Evolutionary conservation across 2,797 vertebrate genomes (phyloP).

Genomic region (Micromesistius poutassou): DNA sequence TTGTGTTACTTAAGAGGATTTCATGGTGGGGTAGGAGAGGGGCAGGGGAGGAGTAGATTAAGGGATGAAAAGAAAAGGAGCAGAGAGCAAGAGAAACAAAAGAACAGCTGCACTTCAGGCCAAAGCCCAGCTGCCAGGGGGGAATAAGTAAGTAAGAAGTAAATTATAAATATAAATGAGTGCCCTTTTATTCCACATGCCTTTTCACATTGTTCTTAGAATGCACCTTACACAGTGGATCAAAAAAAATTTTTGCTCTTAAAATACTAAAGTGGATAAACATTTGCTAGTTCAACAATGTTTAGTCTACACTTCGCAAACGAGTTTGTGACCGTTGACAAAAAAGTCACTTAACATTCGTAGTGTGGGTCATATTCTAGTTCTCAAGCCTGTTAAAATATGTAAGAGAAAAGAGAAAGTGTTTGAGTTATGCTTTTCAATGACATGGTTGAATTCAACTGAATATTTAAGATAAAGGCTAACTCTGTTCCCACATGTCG

Average conservation of each 20-base stretch:
- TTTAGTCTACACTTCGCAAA: too few relatives aligned
- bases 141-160: slow-evolving; percentile 6
- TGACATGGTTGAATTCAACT: background rate
- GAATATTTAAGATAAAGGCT: background rate
- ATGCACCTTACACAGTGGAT: too few relatives aligned
- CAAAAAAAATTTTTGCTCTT: too few relatives aligned
- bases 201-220: too few relatives aligned
- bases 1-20: slow-evolving; percentile 65
- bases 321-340: background rate
- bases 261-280: too few relatives aligned
- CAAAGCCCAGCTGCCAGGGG: slow-evolving; percentile 52
- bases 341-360: background rate
- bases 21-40: slow-evolving; percentile 62
- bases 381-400: background rate
- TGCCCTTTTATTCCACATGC: background rate
- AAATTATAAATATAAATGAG: background rate
- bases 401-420: background rate
- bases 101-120: slow-evolving; percentile 71
- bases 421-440: background rate
- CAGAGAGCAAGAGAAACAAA: slow-evolving; percentile 61
- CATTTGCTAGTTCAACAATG: too few relatives aligned
- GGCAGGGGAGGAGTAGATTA: slow-evolving; percentile 34
- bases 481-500: background rate
- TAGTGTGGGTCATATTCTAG: background rate
- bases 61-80: slow-evolving; percentile 11